These are phyloP conservation scores for Dolichotis patagonum DNA, from an alignment of 2,113 vertebrate genomes.

Conservation along the genomic window DNA sequence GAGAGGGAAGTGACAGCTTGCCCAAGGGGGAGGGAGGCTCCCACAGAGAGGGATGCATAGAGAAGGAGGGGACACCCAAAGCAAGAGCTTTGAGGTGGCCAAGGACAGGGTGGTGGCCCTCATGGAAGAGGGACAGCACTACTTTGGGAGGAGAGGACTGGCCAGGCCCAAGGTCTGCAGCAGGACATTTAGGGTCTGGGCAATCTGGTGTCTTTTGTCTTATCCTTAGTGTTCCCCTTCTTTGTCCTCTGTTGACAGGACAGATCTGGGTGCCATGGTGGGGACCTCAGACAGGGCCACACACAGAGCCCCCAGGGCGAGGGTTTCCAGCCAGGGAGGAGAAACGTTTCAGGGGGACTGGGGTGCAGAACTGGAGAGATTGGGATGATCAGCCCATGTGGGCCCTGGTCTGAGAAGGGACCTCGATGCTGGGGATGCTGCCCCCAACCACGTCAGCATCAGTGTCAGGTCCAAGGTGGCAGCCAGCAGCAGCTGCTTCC, in stretches of 20 bases:
- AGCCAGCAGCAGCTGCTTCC: conserved; percentile 1
- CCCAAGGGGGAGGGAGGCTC: not conserved
- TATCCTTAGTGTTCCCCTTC: not conserved
- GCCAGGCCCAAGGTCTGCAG: not conserved
- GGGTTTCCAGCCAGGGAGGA: not conserved
- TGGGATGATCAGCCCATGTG: not conserved
- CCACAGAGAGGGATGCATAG: not conserved
- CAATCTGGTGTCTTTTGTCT: not conserved
- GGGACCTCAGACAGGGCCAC: accelerated
- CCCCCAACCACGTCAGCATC: conserved; percentile 54
- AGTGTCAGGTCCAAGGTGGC: conserved; percentile 77
- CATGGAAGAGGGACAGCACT: not conserved
- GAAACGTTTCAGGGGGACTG: not conserved
- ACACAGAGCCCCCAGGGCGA: too few relatives aligned
- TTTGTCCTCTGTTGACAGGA: not conserved
- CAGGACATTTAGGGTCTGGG: not conserved
- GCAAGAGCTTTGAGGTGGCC: not conserved
- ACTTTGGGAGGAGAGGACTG: too few relatives aligned
- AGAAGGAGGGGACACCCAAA: too few relatives aligned
- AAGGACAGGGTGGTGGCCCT: not conserved
- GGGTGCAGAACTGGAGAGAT: not conserved
- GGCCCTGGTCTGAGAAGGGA: not conserved
- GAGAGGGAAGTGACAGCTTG: not conserved
- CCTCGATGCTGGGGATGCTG: accelerated
- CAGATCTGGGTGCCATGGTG: not conserved